phyloP scores from a whole-genome alignment of 2,888 invertebrate genomes.

The Mesochorus sp. region DNA sequence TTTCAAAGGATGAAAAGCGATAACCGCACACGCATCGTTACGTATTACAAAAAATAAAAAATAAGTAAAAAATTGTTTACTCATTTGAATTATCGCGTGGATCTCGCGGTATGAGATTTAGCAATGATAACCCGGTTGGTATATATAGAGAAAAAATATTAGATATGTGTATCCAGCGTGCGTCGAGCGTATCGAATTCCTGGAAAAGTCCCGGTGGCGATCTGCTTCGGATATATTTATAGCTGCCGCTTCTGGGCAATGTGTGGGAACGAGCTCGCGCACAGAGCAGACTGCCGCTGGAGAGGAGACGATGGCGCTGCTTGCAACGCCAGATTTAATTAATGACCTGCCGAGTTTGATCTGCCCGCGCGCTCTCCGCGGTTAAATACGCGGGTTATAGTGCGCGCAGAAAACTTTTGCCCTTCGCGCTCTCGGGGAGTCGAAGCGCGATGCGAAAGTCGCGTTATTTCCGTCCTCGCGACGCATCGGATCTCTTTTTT shows the following conservation, averaged over 20 bases:
- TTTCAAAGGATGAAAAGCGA: constrained; percentile 42
- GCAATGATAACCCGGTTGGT: neutral
- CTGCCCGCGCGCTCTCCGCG: constrained; percentile 67
- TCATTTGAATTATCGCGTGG: too few species aligned
- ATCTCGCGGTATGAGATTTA: too few species aligned
- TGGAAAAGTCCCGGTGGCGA: constrained; percentile 63
- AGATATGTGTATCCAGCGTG: too few species aligned
- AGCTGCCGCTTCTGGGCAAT: constrained; percentile 51
- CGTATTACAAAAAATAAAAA: too few species aligned
- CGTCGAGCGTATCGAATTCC: constrained; percentile 60
- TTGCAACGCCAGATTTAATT: constrained; percentile 80
- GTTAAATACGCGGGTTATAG: constrained; percentile 22
- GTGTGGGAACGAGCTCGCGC: constrained; percentile 57
- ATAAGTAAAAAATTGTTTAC: too few species aligned
- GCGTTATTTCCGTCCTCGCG: constrained; percentile 58
- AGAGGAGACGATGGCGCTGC: constrained; percentile 57
- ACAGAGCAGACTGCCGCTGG: neutral
- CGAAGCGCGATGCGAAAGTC: neutral
- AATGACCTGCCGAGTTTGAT: constrained; percentile 81
- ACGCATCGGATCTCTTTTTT: constrained; percentile 37
- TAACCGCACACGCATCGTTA: too few species aligned
- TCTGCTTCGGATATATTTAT: constrained; percentile 60
- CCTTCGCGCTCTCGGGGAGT: constrained; percentile 33
- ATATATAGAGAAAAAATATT: constrained; percentile 23
- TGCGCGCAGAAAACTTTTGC: constrained; percentile 43